Evolutionary conservation across 2,113 vertebrate species (phyloP).

Genomic region (Haemorhous mexicanus): DNA sequence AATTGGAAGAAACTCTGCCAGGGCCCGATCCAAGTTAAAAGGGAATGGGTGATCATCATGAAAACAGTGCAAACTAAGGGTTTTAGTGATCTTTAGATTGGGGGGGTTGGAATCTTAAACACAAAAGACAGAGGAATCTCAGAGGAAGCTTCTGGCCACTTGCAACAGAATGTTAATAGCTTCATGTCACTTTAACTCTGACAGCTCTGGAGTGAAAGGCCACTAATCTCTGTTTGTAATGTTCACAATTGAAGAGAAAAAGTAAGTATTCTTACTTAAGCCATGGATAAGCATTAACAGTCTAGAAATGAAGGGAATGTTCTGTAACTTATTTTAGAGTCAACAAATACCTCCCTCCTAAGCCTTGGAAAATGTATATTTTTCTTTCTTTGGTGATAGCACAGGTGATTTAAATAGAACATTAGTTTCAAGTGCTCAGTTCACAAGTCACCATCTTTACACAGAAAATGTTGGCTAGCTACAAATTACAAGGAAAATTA

Average conservation of each 20-base stretch:
- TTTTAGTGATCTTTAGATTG: constrained; percentile 56
- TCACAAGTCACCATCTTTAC: not conserved
- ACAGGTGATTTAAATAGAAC: constrained; percentile 46
- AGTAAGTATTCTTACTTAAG: constrained; percentile 72
- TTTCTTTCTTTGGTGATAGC: constrained; percentile 1
- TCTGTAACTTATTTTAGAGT: constrained; percentile 61
- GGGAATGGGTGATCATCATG: constrained; percentile 47
- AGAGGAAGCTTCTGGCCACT: constrained; percentile 72
- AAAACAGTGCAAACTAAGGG: constrained; percentile 69
- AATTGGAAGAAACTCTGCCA: not conserved
- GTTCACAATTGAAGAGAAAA: constrained; percentile 62
- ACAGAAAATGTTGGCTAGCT: not conserved
- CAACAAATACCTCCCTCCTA: not conserved
- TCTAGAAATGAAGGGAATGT: constrained; percentile 75
- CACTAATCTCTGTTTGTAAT: constrained; percentile 77
- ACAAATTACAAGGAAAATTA: not conserved
- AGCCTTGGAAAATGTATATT: not conserved
- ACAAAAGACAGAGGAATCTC: not conserved
- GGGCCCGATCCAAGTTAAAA: constrained; percentile 55
- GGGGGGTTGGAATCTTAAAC: not conserved
- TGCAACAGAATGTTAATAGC: constrained; percentile 87
- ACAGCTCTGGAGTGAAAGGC: constrained; percentile 81
- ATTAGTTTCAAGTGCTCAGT: not conserved
- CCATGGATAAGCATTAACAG: constrained; percentile 66
- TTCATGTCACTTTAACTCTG: constrained; percentile 78